Conservation (phyloP, 2,797 vertebrate genomes). For the Hapalemur alaotrensis region DNA sequence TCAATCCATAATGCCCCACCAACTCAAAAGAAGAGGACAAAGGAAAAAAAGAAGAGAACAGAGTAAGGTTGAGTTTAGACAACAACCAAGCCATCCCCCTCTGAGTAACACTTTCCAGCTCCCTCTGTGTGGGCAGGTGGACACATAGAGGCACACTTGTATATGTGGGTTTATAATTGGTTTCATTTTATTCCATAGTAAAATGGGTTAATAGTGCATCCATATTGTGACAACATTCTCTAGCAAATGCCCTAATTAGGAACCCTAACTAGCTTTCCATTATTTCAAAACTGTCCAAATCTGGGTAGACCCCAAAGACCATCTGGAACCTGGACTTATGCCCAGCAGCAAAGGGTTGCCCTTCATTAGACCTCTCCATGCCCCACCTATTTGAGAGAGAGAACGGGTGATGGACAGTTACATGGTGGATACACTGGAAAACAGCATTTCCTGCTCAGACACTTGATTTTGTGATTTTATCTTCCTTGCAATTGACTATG, state of each 20-base stretch:
- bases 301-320: constrained; percentile 63
- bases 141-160: not conserved
- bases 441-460: not conserved
- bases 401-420: not conserved
- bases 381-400: constrained; percentile 14
- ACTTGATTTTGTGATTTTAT: not conserved
- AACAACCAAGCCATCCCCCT: not conserved
- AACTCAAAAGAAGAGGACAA: not conserved
- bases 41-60: not conserved
- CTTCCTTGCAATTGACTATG: not conserved
- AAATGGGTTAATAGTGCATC: constrained; percentile 47
- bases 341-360: constrained; percentile 8
- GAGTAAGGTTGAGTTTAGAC: not conserved
- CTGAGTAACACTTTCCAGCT: not conserved
- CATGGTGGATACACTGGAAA: not conserved
- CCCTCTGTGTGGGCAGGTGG: not conserved
- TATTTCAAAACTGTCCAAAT: constrained; percentile 64
- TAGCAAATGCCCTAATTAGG: constrained; percentile 64
- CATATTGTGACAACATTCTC: constrained; percentile 55
- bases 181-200: constrained; percentile 52
- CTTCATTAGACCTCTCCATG: constrained; percentile 57
- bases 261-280: constrained; percentile 58
- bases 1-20: not conserved
- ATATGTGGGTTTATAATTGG: not conserved
- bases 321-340: constrained; percentile 63